phyloP scores from a whole-genome alignment of 2,797 vertebrate genomes.

The Halcyon smyrnensis region DNA sequence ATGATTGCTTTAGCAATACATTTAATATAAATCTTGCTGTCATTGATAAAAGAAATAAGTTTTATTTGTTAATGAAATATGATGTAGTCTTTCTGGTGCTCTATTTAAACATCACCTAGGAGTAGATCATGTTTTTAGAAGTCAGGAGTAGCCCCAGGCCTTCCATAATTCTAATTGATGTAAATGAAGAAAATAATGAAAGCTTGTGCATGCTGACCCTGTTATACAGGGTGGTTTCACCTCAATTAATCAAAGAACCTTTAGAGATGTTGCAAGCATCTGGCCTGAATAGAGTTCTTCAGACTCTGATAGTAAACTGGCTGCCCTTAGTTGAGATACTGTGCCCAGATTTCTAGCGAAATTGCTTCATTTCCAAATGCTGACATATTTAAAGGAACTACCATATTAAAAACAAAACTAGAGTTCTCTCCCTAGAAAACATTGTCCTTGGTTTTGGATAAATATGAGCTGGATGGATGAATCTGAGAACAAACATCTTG shows the following conservation, averaged over 20 bases:
- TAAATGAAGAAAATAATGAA: slow-evolving; percentile 88
- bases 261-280: slow-evolving; percentile 89
- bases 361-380: neutral
- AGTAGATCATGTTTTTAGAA: slow-evolving; percentile 79
- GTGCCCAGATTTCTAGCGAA: neutral
- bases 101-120: slow-evolving; percentile 82
- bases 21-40: slow-evolving; percentile 69
- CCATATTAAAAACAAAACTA: neutral
- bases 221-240: slow-evolving; percentile 88
- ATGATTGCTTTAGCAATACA: slow-evolving; percentile 57
- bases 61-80: slow-evolving; percentile 89
- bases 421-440: neutral
- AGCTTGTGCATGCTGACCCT: slow-evolving; percentile 89
- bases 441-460: neutral
- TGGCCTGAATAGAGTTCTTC: slow-evolving; percentile 76
- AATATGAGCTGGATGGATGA: neutral
- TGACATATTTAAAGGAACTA: neutral
- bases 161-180: slow-evolving; percentile 91
- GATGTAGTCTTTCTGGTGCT: slow-evolving; percentile 81
- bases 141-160: slow-evolving; percentile 77
- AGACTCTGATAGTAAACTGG: slow-evolving; percentile 76
- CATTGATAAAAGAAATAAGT: slow-evolving; percentile 72
- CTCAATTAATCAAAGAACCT: slow-evolving; percentile 95
- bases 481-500: neutral
- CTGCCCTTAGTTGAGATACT: slow-evolving; percentile 67